Conservation (phyloP, 2,888 invertebrate genomes). For the Flabesymbios commensalis region DNA sequence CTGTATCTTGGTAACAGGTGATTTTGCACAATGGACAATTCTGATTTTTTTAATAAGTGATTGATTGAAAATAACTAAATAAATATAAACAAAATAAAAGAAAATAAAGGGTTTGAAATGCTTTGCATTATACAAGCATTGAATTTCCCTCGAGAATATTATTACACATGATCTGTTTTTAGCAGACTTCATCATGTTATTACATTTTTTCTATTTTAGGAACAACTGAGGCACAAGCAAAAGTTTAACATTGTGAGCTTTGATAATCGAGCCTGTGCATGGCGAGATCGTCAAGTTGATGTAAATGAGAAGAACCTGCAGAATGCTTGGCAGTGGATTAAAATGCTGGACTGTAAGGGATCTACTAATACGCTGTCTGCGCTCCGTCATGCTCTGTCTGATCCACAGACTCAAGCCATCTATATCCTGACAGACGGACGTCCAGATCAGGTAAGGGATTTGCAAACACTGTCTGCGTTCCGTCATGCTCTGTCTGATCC, state of each 20-base stretch:
- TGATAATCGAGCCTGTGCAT: conserved; percentile 49
- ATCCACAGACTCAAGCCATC: conserved; percentile 58
- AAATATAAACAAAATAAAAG: too few relatives aligned
- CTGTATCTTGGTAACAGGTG: too few relatives aligned
- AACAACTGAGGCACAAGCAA: conserved; percentile 60
- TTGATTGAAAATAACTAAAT: too few relatives aligned
- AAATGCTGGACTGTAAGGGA: conserved; percentile 54
- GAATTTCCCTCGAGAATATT: too few relatives aligned
- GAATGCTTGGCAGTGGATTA: conserved; percentile 49
- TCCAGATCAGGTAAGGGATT: conserved; percentile 58
- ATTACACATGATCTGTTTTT: too few relatives aligned
- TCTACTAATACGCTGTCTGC: conserved; percentile 61
- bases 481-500: conserved; percentile 56
- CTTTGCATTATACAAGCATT: too few relatives aligned
- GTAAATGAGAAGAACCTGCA: conserved; percentile 55
- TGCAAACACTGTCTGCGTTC: conserved; percentile 58
- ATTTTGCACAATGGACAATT: too few relatives aligned
- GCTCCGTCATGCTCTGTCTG: conserved; percentile 55
- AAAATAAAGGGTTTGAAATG: too few relatives aligned
- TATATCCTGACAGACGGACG: conserved; percentile 61
- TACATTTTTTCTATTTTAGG: conserved; percentile 40
- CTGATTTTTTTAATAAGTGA: too few relatives aligned
- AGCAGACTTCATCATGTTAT: too few relatives aligned
- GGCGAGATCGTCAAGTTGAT: conserved; percentile 58
- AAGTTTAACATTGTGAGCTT: conserved; percentile 59